These are phyloP conservation scores for Sepioteuthis lessoniana DNA, from an alignment of 2,888 invertebrate genomes.

Conservation along the genomic window DNA sequence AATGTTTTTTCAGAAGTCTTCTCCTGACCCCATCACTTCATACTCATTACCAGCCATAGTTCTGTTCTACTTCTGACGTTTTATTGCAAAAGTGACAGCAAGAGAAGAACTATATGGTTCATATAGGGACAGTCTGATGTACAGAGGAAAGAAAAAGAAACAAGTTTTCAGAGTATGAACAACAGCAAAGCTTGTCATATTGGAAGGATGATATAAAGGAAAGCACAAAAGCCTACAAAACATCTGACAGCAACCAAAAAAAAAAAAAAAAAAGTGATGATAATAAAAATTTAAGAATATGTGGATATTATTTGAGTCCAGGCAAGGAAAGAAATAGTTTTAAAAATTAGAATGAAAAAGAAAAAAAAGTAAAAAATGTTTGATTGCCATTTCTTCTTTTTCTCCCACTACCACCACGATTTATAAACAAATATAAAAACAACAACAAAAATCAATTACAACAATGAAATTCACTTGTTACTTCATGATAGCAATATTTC, in stretches of 20 bases:
- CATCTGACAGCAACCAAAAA: neutral
- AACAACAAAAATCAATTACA: neutral
- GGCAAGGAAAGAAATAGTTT: neutral
- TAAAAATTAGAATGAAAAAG: neutral
- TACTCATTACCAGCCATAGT: neutral
- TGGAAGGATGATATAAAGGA: neutral
- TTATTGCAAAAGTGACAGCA: neutral
- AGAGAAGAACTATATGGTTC: slow-evolving; percentile 1
- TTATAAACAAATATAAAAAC: neutral
- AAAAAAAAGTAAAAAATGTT: neutral
- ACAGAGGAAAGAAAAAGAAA: neutral
- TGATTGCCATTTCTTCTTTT: neutral
- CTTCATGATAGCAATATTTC: neutral
- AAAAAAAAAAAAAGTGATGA: neutral
- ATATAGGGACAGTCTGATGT: neutral
- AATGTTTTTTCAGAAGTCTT: neutral
- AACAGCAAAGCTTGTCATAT: neutral
- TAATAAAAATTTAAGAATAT: neutral
- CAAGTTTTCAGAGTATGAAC: neutral
- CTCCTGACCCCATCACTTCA: neutral
- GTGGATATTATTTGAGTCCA: slow-evolving; percentile 17
- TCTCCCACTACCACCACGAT: neutral
- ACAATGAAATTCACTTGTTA: slow-evolving; percentile 21
- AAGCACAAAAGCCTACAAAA: neutral
- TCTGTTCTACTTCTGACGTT: neutral